Conservation (phyloP, 2,113 vertebrate species). For the Cygnus buccinator region DNA sequence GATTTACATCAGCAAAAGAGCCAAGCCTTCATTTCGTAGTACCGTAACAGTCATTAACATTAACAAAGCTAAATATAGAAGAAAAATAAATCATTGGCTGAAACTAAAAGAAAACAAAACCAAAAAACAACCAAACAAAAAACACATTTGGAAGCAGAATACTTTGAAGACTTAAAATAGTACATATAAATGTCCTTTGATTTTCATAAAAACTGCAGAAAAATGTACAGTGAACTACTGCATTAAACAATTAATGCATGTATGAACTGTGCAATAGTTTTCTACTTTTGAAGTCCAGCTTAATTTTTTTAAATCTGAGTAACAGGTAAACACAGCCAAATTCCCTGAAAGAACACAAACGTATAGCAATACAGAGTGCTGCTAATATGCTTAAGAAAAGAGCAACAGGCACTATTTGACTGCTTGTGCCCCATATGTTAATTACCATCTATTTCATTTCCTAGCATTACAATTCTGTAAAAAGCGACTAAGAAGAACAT, state of each 20-base stretch:
- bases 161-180: background rate
- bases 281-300: background rate
- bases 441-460: slow-evolving; percentile 39
- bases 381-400: background rate
- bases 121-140: background rate
- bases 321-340: background rate
- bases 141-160: background rate
- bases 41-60: background rate
- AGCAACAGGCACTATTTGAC: slow-evolving; percentile 62
- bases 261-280: background rate
- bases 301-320: background rate
- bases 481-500: slow-evolving; percentile 20
- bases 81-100: background rate
- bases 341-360: slow-evolving; percentile 9
- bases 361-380: background rate
- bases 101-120: background rate
- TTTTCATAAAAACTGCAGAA: slow-evolving; percentile 11
- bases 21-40: background rate
- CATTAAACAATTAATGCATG: background rate
- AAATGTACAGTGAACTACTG: background rate
- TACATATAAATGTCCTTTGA: background rate
- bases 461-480: slow-evolving; percentile 12
- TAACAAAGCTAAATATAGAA: background rate
- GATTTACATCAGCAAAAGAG: background rate
- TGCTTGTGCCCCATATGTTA: slow-evolving; percentile 1